Base-by-base conservation (phyloP, 2,113 vertebrate genomes). In the Fukomys damarensis region DNA sequence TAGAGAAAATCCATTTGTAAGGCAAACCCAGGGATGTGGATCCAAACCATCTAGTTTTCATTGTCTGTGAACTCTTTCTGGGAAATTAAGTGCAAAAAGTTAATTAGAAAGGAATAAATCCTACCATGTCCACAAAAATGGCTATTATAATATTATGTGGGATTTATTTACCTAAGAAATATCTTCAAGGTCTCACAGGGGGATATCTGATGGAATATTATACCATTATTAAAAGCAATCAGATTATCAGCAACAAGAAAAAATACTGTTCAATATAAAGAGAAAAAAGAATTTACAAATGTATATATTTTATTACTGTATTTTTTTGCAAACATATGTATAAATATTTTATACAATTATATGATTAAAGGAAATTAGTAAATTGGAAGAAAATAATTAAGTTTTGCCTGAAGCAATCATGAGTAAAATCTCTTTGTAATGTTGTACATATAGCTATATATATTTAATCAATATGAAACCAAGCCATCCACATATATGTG, bases 261-360 rank as follows among this genome's bases (percentile, higher is more conserved):
- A 93, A 93, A 84, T 58, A 61, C n/a, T 30, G 17, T 85, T 77
- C 77, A 68, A 38, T 84, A 89, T 61, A 85, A 87, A 61, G 30
- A 86, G n/a, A 96, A 84, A 46, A 76, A 59, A 20, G 24, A 16
- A 5, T 28, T 86, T 79, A 26, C 89, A 91, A 82, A 22, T 58
- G 0, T 38, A 35, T 65, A 54, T 70, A 72, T 46, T 10, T 20
- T 81, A 68, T 65, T 86, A 80, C 26, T 93, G 4, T 10, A 85
- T 63, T 11, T 91, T 84, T 91, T 35, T 91, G 5, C 17, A 84
- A 52, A 61, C 16, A 89, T 26, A 68, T 74, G 68, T 46, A 93
- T 92, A 95, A 79, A 77, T 85, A 92, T 82, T 96, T 88, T 91
- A 43, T 82, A 17, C 9, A 82, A 86, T 92, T 81, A 56, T 90